Evolutionary conservation across 2,113 vertebrate species (phyloP).

Genomic region (Vulpes ferrilata): DNA sequence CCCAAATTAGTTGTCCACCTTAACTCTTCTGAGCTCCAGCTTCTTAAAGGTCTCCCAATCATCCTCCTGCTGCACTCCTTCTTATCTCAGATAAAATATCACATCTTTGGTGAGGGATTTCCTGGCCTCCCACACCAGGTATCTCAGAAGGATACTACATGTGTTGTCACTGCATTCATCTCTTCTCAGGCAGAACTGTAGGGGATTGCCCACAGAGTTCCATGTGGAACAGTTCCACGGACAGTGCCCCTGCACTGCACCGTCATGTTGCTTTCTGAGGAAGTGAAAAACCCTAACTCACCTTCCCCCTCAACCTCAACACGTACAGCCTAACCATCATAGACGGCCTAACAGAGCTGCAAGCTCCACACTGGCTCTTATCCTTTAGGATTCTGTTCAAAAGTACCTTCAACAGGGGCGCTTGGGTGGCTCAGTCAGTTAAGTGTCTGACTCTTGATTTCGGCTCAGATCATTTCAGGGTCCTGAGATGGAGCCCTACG

Average conservation of each 20-base stretch:
- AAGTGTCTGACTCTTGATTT: background rate
- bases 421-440: background rate
- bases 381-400: background rate
- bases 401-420: background rate
- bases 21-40: background rate
- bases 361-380: background rate
- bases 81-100: background rate
- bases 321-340: background rate
- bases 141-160: background rate
- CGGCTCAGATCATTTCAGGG: background rate
- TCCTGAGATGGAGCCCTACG: background rate
- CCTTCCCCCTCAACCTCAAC: background rate
- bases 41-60: background rate
- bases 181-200: background rate
- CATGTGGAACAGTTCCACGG: background rate
- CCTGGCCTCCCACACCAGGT: background rate
- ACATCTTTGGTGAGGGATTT: background rate
- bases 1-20: background rate
- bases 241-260: background rate
- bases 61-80: background rate
- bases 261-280: background rate
- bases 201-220: background rate
- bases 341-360: background rate
- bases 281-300: background rate
- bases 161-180: background rate